Evolutionary conservation across 2,113 vertebrate species (phyloP).

Genomic region (Corapipo altera): DNA sequence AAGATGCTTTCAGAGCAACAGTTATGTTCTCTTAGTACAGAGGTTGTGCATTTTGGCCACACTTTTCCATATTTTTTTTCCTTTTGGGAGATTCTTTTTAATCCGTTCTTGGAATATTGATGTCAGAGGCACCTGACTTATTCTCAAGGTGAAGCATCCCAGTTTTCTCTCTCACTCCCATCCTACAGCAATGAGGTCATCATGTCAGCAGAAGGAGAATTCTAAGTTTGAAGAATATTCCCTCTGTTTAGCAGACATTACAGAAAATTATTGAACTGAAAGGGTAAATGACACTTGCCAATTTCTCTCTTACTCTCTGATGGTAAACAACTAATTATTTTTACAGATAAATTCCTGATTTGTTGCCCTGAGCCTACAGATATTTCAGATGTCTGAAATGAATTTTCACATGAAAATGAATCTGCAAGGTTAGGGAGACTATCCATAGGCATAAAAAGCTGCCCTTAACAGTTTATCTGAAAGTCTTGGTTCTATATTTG

Average conservation of each 20-base stretch:
- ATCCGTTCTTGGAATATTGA: neutral
- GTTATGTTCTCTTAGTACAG: neutral
- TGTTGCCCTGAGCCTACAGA: neutral
- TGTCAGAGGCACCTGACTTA: neutral
- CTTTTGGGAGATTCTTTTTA: neutral
- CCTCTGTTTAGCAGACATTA: neutral
- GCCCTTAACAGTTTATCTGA: neutral
- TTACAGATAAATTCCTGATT: neutral
- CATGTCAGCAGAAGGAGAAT: neutral
- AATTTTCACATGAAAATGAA: neutral
- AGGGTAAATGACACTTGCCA: neutral
- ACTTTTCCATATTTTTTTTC: neutral
- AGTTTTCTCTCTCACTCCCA: neutral
- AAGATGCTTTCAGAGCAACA: neutral
- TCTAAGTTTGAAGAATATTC: neutral
- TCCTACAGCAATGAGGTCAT: neutral
- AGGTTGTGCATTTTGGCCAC: neutral
- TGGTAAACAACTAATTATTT: neutral
- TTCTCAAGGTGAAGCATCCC: neutral
- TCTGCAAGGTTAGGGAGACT: neutral
- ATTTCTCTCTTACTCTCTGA: neutral
- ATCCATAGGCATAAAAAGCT: neutral
- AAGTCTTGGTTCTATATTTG: neutral
- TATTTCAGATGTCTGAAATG: neutral
- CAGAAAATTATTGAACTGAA: neutral